phyloP scores from a whole-genome alignment of 1,140 invertebrate genomes.

The Drosophila yakuba region DNA sequence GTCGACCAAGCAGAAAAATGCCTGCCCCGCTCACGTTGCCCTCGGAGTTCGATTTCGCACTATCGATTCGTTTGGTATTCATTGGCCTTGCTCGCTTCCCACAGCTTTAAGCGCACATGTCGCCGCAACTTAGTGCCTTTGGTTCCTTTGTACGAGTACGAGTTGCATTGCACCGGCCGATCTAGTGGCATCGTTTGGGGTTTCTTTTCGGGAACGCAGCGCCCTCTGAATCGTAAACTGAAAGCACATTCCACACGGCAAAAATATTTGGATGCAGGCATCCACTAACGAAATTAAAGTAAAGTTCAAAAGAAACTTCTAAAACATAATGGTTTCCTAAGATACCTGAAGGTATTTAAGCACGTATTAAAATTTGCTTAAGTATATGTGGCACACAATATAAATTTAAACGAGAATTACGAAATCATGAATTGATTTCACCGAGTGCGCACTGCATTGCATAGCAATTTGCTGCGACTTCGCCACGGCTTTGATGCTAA shows the following conservation, averaged over 20 bases:
- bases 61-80: constrained; percentile 72
- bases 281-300: no score
- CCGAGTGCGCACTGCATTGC: neutral
- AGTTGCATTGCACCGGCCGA: constrained; percentile 54
- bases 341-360: neutral
- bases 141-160: constrained; percentile 53
- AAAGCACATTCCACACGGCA: constrained; percentile 3
- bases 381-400: no score
- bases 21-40: constrained; percentile 53
- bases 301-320: no score
- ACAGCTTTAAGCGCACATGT: constrained; percentile 56
- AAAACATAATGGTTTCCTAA: neutral
- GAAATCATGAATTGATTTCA: no score
- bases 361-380: no score
- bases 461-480: constrained; percentile 21
- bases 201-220: constrained; percentile 17
- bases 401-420: no score
- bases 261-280: neutral
- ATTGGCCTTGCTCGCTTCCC: constrained; percentile 29
- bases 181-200: constrained; percentile 15
- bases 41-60: constrained; percentile 62
- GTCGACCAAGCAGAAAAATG: constrained; percentile 74
- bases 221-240: constrained; percentile 1
- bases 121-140: constrained; percentile 42
- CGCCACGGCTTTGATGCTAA: constrained; percentile 20